A percentile compares a stretch with the other conserved stretches of the same genome.
Conservation (phyloP, 2,797 vertebrate species). For the Paratrypauchen microcephalus region DNA sequence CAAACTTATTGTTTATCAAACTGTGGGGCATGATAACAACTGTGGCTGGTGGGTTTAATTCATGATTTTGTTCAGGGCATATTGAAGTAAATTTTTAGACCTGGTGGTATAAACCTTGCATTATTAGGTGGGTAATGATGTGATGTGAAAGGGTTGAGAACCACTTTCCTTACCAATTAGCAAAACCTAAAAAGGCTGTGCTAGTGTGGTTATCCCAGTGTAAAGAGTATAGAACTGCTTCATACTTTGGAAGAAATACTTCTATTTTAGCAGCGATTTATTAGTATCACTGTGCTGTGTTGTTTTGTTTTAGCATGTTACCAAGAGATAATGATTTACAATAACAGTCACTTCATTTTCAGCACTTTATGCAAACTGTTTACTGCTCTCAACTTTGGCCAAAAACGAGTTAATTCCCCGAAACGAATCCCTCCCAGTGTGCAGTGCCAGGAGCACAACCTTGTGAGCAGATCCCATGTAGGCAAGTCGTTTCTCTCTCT, state of each 20-base stretch:
- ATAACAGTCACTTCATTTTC: background rate
- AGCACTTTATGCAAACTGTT: slow-evolving; percentile 6
- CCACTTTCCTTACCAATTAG: background rate
- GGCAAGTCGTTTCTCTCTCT: slow-evolving; percentile 40
- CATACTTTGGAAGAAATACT: background rate
- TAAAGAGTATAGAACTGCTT: background rate
- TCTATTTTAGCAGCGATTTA: too few relatives aligned
- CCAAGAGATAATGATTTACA: slow-evolving; percentile 5
- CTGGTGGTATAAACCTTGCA: too few relatives aligned
- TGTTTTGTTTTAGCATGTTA: background rate
- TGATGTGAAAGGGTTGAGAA: background rate
- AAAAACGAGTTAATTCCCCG: slow-evolving; percentile 13
- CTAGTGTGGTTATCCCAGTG: too few relatives aligned
- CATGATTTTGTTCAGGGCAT: too few relatives aligned
- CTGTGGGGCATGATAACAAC: too few relatives aligned
- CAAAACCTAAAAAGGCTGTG: background rate
- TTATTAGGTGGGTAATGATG: too few relatives aligned
- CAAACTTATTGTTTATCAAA: background rate
- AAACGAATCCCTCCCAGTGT: slow-evolving; percentile 18
- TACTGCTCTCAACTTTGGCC: slow-evolving; percentile 12
- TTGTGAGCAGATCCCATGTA: slow-evolving; percentile 38
- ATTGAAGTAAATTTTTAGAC: too few relatives aligned
- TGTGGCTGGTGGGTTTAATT: too few relatives aligned
- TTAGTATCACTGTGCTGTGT: background rate
- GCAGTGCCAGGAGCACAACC: slow-evolving; percentile 34